Percentiles rank a stretch among this genome's conserved stretches.
phyloP scores from a whole-genome alignment of 2,113 vertebrate species.

The Delphinus delphis region DNA sequence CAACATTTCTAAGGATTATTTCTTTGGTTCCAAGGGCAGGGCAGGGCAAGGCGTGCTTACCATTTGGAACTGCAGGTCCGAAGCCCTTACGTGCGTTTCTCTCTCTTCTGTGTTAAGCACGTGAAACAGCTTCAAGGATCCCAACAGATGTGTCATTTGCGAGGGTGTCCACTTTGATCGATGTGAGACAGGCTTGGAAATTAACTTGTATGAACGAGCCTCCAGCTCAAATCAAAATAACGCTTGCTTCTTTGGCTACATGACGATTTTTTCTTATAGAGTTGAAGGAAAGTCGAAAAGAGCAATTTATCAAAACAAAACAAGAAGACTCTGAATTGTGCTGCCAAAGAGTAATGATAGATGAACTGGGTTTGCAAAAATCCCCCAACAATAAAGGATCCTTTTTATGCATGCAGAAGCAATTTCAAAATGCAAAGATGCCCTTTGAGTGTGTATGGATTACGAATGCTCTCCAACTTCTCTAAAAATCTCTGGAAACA shows the following conservation, averaged over 20 bases:
- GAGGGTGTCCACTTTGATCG: constrained; percentile 52
- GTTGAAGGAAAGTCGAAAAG: constrained; percentile 63
- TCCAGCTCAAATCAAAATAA: constrained; percentile 49
- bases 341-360: constrained; percentile 44
- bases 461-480: constrained; percentile 44
- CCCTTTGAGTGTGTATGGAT: constrained; percentile 53
- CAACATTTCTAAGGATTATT: background rate
- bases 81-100: background rate
- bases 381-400: constrained; percentile 41
- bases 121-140: constrained; percentile 12
- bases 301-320: constrained; percentile 68
- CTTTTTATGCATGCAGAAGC: constrained; percentile 42
- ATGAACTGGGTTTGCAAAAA: constrained; percentile 46
- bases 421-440: constrained; percentile 61
- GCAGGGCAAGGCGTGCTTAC: background rate
- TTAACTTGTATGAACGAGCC: constrained; percentile 45
- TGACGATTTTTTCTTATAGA: constrained; percentile 3
- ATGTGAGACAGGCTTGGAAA: constrained; percentile 45
- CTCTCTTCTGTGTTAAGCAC: background rate
- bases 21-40: background rate
- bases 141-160: background rate
- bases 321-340: constrained; percentile 50
- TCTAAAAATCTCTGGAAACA: background rate
- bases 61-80: background rate
- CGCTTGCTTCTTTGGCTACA: background rate